Evolutionary conservation across 2,888 invertebrate species (phyloP).

Genomic region (Paralinhomoeus sp.): DNA sequence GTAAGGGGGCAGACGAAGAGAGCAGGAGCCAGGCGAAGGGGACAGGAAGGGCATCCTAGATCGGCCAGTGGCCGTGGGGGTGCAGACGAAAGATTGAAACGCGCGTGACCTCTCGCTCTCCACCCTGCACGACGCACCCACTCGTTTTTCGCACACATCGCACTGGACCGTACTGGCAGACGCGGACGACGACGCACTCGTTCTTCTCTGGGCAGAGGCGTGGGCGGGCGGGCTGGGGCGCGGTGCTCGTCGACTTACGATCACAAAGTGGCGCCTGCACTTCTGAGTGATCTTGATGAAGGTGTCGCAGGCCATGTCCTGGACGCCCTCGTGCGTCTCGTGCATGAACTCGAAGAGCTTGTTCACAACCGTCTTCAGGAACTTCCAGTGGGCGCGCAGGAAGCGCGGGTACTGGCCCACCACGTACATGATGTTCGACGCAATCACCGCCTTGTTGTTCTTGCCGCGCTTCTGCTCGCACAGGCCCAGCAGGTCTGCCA

Average conservation of each 20-base stretch:
- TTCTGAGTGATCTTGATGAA: constrained; percentile 98
- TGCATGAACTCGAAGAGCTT: constrained; percentile 99
- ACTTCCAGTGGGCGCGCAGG: constrained; percentile 96
- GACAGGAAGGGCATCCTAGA: no score
- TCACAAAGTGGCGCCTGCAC: constrained; percentile 90
- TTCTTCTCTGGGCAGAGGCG: no score
- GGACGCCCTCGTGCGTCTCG: constrained; percentile 97
- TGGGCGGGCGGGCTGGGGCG: neutral
- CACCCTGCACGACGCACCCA: no score
- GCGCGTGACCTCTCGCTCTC: no score
- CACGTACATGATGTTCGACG: constrained; percentile 97
- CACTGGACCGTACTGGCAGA: no score
- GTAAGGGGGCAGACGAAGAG: no score
- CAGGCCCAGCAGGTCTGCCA: constrained; percentile 63
- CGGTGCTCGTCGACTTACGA: constrained; percentile 16
- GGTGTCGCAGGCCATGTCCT: constrained; percentile 99
- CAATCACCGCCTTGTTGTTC: constrained; percentile 98
- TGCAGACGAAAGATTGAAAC: no score
- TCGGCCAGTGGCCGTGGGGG: no score
- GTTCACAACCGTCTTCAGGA: constrained; percentile 92
- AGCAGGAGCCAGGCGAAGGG: no score
- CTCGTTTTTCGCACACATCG: no score
- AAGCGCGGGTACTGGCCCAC: constrained; percentile 98
- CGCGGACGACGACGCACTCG: no score
- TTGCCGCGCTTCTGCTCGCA: constrained; percentile 97